phyloP scores from a whole-genome alignment of 2,888 invertebrate species.

The Seira musarum region DNA sequence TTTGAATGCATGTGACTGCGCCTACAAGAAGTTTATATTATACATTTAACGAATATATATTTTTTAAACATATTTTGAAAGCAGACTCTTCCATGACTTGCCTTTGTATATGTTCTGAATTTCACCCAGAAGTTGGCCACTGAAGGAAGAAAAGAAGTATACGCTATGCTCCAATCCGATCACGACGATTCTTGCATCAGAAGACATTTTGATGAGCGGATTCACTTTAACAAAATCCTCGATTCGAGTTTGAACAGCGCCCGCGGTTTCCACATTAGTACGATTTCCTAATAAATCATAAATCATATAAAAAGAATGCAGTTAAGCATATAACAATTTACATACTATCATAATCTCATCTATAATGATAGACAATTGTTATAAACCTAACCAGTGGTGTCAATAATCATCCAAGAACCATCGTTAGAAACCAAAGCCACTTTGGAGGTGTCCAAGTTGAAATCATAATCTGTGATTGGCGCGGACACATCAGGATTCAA shows the following conservation, averaged over 20 bases:
- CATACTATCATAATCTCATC: no score
- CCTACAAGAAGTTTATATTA: slow-evolving; percentile 75
- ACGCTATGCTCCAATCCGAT: slow-evolving; percentile 79
- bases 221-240: background rate
- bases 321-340: no score
- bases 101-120: slow-evolving; percentile 39
- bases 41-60: no score
- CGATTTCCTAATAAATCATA: slow-evolving; percentile 58
- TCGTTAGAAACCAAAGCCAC: slow-evolving; percentile 90
- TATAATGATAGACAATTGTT: no score
- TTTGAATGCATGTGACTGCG: slow-evolving; percentile 79
- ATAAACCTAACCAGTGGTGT: slow-evolving; percentile 92
- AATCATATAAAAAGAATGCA: no score
- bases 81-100: background rate
- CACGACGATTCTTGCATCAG: slow-evolving; percentile 75
- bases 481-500: slow-evolving; percentile 84
- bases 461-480: slow-evolving; percentile 85
- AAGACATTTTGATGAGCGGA: slow-evolving; percentile 47
- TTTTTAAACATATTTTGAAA: background rate
- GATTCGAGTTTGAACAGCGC: background rate
- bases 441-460: slow-evolving; percentile 85
- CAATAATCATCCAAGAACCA: slow-evolving; percentile 88
- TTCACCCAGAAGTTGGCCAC: slow-evolving; percentile 76
- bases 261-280: slow-evolving; percentile 47
- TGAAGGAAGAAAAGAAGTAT: slow-evolving; percentile 81